These are phyloP conservation scores for Nannoperca australis DNA, from an alignment of 2,797 vertebrate genomes.

Conservation along the genomic window DNA sequence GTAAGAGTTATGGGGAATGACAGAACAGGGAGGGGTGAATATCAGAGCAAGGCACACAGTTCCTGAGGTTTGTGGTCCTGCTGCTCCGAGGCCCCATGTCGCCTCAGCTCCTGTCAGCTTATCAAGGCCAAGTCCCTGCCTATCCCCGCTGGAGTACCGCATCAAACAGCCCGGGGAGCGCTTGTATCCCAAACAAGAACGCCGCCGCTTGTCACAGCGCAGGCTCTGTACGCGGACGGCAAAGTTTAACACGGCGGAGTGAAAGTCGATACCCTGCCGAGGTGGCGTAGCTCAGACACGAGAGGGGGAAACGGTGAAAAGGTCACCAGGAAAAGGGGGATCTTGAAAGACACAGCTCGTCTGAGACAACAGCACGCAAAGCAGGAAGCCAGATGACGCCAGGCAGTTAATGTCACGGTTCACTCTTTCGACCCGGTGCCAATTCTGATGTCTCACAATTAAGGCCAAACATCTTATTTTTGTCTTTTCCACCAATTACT, in stretches of 20 bases:
- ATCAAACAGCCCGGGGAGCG: constrained; percentile 75
- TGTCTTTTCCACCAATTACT: constrained; percentile 65
- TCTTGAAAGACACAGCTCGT: constrained; percentile 64
- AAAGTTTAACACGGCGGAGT: constrained; percentile 65
- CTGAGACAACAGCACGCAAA: constrained; percentile 43
- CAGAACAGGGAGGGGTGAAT: constrained; percentile 65
- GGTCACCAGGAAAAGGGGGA: constrained; percentile 70
- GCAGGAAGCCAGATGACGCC: constrained; percentile 52
- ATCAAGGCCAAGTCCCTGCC: constrained; percentile 68
- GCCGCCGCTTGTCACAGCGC: constrained; percentile 59
- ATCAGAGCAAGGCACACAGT: constrained; percentile 55
- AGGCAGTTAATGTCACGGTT: constrained; percentile 72
- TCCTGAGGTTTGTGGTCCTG: constrained; percentile 72
- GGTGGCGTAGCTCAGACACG: constrained; percentile 43
- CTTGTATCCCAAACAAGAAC: constrained; percentile 76
- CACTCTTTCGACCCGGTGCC: constrained; percentile 60
- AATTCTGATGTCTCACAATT: constrained; percentile 63
- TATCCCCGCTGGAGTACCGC: constrained; percentile 62
- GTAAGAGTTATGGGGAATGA: constrained; percentile 59
- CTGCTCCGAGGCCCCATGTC: constrained; percentile 71
- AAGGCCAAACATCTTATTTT: constrained; percentile 60
- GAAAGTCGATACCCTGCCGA: constrained; percentile 71
- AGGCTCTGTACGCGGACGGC: constrained; percentile 34
- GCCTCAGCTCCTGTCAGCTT: constrained; percentile 74
- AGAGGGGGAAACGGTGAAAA: constrained; percentile 55